These are phyloP conservation scores for Pelecanoides urinatrix DNA, from an alignment of 2,113 vertebrate species.

Conservation along the genomic window DNA sequence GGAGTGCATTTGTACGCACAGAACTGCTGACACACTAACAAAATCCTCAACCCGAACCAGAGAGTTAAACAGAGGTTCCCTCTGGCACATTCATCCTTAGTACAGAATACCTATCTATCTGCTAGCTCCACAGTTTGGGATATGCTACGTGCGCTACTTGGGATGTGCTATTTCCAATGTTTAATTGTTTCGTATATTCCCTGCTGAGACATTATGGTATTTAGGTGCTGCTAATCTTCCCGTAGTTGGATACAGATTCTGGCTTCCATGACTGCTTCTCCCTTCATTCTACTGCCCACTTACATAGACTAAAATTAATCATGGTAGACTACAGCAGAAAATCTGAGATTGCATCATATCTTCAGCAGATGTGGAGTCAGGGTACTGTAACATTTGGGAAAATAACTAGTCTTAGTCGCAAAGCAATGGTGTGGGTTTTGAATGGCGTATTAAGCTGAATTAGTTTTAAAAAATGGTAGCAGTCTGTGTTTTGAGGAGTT, in stretches of 20 bases:
- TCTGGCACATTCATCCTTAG: neutral
- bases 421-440: neutral
- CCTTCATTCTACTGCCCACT: neutral
- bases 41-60: neutral
- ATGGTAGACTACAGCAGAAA: neutral
- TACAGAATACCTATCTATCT: neutral
- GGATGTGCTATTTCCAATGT: neutral
- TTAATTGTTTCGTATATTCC: neutral
- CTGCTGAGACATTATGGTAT: neutral
- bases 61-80: neutral
- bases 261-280: neutral
- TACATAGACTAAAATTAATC: slow-evolving; percentile 44
- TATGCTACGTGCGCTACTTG: neutral
- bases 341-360: neutral
- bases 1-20: neutral
- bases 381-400: neutral
- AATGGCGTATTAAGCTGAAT: neutral
- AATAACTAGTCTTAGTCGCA: neutral
- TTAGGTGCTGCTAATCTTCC: neutral
- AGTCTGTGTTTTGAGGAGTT: neutral
- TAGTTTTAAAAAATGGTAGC: neutral
- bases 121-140: neutral
- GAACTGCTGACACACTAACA: neutral
- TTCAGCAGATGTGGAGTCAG: neutral
- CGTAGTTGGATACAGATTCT: neutral